Conservation (phyloP, 2,888 invertebrate species). For the Epinotia demarniana region DNA sequence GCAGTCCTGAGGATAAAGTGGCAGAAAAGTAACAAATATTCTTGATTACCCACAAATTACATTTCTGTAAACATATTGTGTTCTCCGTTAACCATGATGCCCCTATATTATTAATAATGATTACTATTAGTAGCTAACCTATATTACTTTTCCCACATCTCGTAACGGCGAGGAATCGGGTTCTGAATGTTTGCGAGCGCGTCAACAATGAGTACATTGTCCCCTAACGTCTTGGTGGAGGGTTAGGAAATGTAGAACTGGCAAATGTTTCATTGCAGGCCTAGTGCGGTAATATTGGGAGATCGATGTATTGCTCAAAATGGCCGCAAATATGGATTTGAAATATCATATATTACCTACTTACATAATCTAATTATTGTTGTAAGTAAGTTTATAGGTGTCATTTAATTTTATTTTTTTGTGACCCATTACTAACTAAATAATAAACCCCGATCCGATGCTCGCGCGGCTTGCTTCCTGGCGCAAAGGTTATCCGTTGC, state of each 20-base stretch:
- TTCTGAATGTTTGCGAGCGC: constrained; percentile 59
- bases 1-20: too few relatives aligned
- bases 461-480: too few relatives aligned
- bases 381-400: too few relatives aligned
- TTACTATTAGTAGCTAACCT: constrained; percentile 33
- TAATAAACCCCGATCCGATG: too few relatives aligned
- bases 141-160: constrained; percentile 51
- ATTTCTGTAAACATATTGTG: background rate
- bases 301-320: background rate
- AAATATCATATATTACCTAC: too few relatives aligned
- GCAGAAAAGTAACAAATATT: background rate
- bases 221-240: constrained; percentile 60
- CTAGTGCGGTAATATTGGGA: background rate
- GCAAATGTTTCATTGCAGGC: background rate
- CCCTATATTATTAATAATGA: constrained; percentile 13
- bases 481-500: too few relatives aligned
- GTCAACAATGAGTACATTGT: constrained; percentile 67
- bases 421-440: too few relatives aligned
- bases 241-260: constrained; percentile 47
- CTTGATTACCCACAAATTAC: background rate
- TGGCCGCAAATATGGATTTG: background rate
- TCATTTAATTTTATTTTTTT: too few relatives aligned
- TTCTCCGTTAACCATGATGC: background rate
- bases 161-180: constrained; percentile 34
- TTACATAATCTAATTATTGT: too few relatives aligned